A percentile compares a stretch with the other conserved stretches of the same genome.
phyloP scores from a whole-genome alignment of 2,888 invertebrate species.

The Polydrusus tereticollis region DNA sequence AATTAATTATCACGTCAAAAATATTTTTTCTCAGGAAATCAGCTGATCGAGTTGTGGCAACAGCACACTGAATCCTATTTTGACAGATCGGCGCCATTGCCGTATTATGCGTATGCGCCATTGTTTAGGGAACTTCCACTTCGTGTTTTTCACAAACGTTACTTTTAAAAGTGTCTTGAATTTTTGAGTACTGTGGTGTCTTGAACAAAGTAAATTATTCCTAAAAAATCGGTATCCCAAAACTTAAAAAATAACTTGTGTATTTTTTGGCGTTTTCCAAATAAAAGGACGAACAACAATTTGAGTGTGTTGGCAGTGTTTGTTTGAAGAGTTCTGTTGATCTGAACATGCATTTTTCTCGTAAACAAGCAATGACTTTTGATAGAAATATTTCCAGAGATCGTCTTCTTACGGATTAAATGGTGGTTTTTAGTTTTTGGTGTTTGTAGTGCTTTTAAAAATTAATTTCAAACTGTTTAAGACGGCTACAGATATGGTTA shows the following conservation, averaged over 20 bases:
- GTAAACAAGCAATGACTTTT: slow-evolving; percentile 52
- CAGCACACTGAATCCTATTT: slow-evolving; percentile 7
- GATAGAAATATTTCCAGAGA: slow-evolving; percentile 43
- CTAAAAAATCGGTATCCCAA: background rate
- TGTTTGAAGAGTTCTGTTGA: slow-evolving; percentile 44
- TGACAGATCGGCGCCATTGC: slow-evolving; percentile 45
- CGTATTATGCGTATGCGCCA: slow-evolving; percentile 47
- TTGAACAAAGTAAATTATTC: background rate
- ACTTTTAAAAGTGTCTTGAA: background rate
- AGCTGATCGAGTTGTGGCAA: slow-evolving; percentile 31
- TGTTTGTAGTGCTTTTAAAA: slow-evolving; percentile 18
- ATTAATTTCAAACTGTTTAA: slow-evolving; percentile 61
- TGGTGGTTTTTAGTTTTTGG: slow-evolving; percentile 20
- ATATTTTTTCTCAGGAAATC: too few relatives aligned
- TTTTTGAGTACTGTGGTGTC: too few relatives aligned
- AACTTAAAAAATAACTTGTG: slow-evolving; percentile 2
- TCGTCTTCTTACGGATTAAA: slow-evolving; percentile 35
- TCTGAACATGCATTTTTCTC: slow-evolving; percentile 50
- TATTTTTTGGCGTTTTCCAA: slow-evolving; percentile 11
- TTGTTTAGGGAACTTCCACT: slow-evolving; percentile 35
- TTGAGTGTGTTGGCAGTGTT: slow-evolving; percentile 39
- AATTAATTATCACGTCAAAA: too few relatives aligned
- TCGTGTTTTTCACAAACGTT: slow-evolving; percentile 34
- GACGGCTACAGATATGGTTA: slow-evolving; percentile 67
- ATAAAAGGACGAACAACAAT: background rate